These are phyloP conservation scores for Pollenia griseotomentosa DNA, from an alignment of 2,888 invertebrate species.

Conservation along the genomic window DNA sequence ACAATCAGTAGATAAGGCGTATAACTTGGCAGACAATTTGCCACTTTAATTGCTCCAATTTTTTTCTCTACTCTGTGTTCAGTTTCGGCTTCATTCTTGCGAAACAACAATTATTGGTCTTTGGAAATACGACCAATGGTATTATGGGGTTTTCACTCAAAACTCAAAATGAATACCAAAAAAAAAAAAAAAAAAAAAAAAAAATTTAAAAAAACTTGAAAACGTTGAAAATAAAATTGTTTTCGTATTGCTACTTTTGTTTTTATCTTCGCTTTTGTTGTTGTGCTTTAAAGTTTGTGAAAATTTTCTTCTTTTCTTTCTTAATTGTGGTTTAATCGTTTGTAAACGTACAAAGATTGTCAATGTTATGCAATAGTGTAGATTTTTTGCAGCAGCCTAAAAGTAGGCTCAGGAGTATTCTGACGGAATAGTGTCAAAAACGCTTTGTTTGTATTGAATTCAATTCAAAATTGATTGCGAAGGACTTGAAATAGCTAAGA, in stretches of 20 bases:
- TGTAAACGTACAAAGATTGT: conserved; percentile 34
- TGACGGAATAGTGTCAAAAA: background rate
- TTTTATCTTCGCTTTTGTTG: conserved; percentile 12
- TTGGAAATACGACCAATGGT: conserved; percentile 32
- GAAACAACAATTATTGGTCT: conserved; percentile 68
- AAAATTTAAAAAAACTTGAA: no score
- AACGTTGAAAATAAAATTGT: conserved; percentile 46
- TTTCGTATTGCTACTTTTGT: conserved; percentile 32
- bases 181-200: background rate
- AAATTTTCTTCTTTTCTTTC: background rate
- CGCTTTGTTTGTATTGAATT: background rate
- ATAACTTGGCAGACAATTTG: conserved; percentile 80
- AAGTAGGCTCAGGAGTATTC: background rate
- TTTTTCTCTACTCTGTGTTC: conserved; percentile 71
- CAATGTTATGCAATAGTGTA: conserved; percentile 9
- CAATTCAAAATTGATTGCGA: background rate
- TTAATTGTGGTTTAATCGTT: conserved; percentile 54
- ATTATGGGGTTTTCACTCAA: background rate
- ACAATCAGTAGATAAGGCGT: conserved; percentile 70
- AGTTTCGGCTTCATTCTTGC: conserved; percentile 60
- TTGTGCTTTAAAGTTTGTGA: conserved; percentile 4
- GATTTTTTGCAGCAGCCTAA: background rate
- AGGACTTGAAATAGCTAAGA: background rate
- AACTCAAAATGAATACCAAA: background rate
- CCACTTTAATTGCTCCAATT: conserved; percentile 82